A percentile compares a stretch with the other conserved stretches of the same genome.
phyloP scores from a whole-genome alignment of 2,113 vertebrate species.

The Mesocricetus auratus region DNA sequence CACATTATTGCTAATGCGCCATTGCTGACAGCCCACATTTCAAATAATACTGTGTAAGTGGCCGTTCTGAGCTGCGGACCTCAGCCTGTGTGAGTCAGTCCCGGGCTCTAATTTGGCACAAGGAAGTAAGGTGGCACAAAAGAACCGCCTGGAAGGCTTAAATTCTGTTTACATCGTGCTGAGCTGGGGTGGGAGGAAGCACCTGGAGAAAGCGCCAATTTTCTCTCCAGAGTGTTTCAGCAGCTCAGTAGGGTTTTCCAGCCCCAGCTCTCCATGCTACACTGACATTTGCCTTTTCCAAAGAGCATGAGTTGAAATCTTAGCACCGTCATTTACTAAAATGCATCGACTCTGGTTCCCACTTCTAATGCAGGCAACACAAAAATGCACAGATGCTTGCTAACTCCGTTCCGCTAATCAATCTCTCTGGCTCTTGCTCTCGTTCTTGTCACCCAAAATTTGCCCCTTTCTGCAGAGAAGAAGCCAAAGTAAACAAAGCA shows the following conservation, averaged over 20 bases:
- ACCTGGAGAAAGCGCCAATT: background rate
- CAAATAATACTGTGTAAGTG: background rate
- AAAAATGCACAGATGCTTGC: background rate
- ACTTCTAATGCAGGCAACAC: background rate
- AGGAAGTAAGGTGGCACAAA: background rate
- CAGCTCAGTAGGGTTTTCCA: background rate
- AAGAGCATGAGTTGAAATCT: background rate
- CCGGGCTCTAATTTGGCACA: background rate
- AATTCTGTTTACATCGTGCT: background rate
- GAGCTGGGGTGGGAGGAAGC: background rate
- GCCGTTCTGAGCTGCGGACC: background rate
- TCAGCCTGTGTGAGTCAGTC: background rate
- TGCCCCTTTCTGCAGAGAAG: slow-evolving; percentile 75
- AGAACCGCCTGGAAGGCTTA: background rate
- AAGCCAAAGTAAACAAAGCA: slow-evolving; percentile 87
- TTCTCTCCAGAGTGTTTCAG: slow-evolving; percentile 1
- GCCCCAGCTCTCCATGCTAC: background rate
- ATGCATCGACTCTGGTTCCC: background rate
- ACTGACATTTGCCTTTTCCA: background rate
- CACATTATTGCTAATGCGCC: background rate
- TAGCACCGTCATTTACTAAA: background rate
- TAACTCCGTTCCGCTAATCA: background rate
- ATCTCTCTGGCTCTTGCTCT: background rate
- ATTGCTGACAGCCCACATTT: background rate
- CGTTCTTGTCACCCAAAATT: slow-evolving; percentile 77